Evolutionary conservation across 2,113 vertebrate species (phyloP).

Genomic region (Chaetops frenatus): DNA sequence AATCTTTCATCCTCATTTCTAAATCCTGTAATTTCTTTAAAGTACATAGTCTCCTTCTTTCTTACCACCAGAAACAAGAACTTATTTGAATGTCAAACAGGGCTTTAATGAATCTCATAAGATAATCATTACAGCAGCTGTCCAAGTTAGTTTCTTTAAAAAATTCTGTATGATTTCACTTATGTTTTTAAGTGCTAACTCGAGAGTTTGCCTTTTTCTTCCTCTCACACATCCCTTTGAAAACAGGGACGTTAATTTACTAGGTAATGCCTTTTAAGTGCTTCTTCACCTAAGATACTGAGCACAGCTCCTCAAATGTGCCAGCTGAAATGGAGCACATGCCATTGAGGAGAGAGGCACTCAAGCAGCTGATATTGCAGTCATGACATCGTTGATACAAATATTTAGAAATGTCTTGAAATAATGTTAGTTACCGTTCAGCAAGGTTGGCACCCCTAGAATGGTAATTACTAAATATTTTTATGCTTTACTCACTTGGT

Average conservation of each 20-base stretch:
- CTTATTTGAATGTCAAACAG: slow-evolving; percentile 55
- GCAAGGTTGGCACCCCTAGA: neutral
- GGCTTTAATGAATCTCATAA: slow-evolving; percentile 46
- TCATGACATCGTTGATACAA: neutral
- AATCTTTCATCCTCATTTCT: slow-evolving; percentile 56
- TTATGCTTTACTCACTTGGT: neutral
- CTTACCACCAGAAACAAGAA: slow-evolving; percentile 27
- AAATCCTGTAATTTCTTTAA: slow-evolving; percentile 44
- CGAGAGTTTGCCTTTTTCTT: neutral
- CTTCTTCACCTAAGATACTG: neutral
- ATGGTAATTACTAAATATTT: neutral
- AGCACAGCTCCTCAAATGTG: neutral
- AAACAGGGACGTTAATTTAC: neutral
- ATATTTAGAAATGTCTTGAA: neutral
- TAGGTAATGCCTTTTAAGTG: neutral
- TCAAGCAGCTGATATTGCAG: neutral
- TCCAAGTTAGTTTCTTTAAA: slow-evolving; percentile 62
- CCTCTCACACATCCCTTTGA: neutral
- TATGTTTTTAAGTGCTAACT: slow-evolving; percentile 27
- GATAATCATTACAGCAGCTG: slow-evolving; percentile 46
- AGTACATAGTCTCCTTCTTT: slow-evolving; percentile 1
- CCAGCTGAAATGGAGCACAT: neutral
- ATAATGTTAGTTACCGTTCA: fast-evolving
- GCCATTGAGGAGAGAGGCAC: neutral
- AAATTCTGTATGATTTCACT: slow-evolving; percentile 55